Conservation (phyloP, 53 echinoderm and acorn worm genomes). For the Paracentrotus lividus region DNA sequence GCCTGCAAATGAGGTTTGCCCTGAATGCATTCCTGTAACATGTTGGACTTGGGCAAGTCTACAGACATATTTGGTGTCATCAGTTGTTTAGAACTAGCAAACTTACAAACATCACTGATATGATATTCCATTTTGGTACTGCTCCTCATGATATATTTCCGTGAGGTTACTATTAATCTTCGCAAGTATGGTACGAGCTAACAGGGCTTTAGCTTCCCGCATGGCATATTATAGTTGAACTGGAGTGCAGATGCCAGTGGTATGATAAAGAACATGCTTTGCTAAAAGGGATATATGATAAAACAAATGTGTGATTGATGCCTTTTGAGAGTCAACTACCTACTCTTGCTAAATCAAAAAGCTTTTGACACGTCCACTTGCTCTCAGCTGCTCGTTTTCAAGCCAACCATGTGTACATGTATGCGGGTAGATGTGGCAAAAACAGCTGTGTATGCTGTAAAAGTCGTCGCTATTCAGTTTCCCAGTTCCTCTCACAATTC, state of each 20-base stretch:
- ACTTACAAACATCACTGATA: no score
- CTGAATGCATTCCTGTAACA: no score
- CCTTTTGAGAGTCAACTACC: not conserved
- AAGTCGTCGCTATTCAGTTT: not conserved
- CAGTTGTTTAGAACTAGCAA: no score
- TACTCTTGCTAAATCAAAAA: not conserved
- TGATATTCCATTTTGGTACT: no score
- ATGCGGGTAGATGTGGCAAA: not conserved
- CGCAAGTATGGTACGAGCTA: no score
- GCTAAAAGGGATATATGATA: constrained; percentile 6
- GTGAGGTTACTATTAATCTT: no score
- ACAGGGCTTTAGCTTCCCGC: no score
- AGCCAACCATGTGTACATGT: not conserved
- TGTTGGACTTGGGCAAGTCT: no score
- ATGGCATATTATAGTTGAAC: no score
- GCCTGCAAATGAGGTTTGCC: no score
- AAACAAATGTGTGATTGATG: constrained; percentile 4
- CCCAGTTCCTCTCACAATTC: constrained; percentile 4
- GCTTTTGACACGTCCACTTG: not conserved
- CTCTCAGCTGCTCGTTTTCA: not conserved
- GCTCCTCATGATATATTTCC: no score
- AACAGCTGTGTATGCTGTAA: not conserved
- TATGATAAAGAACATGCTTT: not conserved
- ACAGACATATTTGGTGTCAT: no score
- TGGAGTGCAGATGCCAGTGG: not conserved